phyloP scores from a whole-genome alignment of 2,797 vertebrate genomes.

The Pampus argenteus region DNA sequence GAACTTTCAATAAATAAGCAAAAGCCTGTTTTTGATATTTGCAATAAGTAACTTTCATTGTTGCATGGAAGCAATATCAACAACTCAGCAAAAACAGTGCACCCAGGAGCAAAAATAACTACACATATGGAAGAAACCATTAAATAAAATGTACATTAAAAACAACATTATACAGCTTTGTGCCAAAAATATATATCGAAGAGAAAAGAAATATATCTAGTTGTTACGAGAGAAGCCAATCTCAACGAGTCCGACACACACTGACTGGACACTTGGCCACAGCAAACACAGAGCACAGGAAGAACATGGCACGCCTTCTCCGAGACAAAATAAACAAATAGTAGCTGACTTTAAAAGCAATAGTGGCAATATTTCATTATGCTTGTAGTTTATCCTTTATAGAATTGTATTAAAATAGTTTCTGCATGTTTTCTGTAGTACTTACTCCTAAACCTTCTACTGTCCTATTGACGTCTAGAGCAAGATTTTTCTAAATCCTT shows the following conservation, averaged over 20 bases:
- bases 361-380: constrained; percentile 64
- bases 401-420: constrained; percentile 82
- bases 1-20: constrained; percentile 80
- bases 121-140: constrained; percentile 86
- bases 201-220: constrained; percentile 84
- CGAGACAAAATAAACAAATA: constrained; percentile 76
- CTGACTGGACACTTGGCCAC: constrained; percentile 82
- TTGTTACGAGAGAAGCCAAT: constrained; percentile 76
- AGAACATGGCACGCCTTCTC: constrained; percentile 82
- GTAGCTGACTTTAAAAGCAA: constrained; percentile 81
- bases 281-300: constrained; percentile 86
- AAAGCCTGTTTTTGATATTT: constrained; percentile 86
- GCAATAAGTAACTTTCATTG: constrained; percentile 90
- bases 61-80: constrained; percentile 90
- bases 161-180: constrained; percentile 81
- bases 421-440: constrained; percentile 50
- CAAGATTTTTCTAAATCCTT: constrained; percentile 47
- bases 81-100: constrained; percentile 92
- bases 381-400: constrained; percentile 44
- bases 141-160: constrained; percentile 70
- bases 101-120: constrained; percentile 86
- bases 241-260: constrained; percentile 83
- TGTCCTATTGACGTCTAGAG: constrained; percentile 53
- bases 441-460: constrained; percentile 52
- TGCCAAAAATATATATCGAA: constrained; percentile 90